Base-by-base conservation (phyloP, 2,888 invertebrate species). In the Ectemnius cavifrons region DNA sequence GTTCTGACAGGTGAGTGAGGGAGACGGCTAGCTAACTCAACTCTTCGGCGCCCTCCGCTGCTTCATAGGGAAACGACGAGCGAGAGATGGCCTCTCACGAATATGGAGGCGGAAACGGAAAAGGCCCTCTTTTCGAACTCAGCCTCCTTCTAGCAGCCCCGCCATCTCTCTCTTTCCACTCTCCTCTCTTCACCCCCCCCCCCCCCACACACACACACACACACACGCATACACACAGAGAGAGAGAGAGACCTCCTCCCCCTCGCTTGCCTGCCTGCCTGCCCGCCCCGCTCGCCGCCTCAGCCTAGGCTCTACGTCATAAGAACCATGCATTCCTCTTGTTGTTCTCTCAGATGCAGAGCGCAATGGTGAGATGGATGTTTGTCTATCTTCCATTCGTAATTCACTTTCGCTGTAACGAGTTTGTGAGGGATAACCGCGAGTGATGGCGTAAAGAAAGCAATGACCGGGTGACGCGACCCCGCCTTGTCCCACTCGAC, bases 1-100 rank as follows among this genome's bases (percentile, higher is more conserved):
- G 97, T 89, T 97, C 97, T 92, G 97, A 97, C 96, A 97, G 97
- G 97, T 97, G 92, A 93, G 83, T 63, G 82, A 80, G 76, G 66
- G 76, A 74, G 74, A 72, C 93, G 68, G 71, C 66, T 57, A 46
- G 16, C 58, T 59, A 37, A 37, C 37, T 37, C 37, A 37, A 11
- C 37, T 37, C 37, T 37, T 11, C 11, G 8, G 5, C 37, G 5
- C 37, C 11, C 37, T 37, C 37, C 11, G 8, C 8, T 52, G 16
- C 52, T 62, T 56, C 47, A 37, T 14, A 61, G 28, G 27, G 64
- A 65, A 58, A 67, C 45, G 47, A 47, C 37, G 65, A 65, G 58
- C 63, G 60, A 45, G 71, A 65, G 28, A 57, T 37, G 52, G 60
- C 13, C 20, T 28, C 46, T 58, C 18, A 49, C 47, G 49, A 14